These are phyloP conservation scores for Botia kubotai DNA, from an alignment of 2,797 vertebrate species.

Conservation along the genomic window DNA sequence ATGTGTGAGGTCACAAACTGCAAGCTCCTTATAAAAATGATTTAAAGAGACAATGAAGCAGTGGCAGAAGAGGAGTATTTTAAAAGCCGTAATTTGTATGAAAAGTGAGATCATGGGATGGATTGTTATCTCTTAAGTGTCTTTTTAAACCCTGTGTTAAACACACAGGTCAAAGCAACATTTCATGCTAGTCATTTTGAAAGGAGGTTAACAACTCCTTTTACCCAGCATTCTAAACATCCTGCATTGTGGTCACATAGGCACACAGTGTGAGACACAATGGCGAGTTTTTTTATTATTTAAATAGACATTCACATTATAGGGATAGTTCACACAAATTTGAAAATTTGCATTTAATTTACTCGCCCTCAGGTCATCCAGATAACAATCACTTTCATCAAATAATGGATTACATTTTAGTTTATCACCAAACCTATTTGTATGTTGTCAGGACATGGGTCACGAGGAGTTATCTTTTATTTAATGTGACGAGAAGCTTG, in stretches of 20 bases:
- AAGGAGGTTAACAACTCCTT: neutral
- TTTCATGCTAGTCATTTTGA: neutral
- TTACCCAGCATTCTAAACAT: neutral
- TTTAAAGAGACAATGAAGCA: neutral
- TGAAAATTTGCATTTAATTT: too few relatives aligned
- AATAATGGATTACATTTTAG: too few relatives aligned
- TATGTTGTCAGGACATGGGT: too few relatives aligned
- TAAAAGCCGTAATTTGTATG: neutral
- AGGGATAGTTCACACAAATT: too few relatives aligned
- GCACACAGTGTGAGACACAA: too few relatives aligned
- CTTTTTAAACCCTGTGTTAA: neutral
- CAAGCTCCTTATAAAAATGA: neutral
- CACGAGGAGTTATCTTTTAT: too few relatives aligned
- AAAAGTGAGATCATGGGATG: neutral
- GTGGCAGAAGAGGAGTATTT: neutral
- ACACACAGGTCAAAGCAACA: neutral
- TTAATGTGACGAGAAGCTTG: too few relatives aligned
- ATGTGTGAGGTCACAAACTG: neutral
- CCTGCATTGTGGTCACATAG: neutral
- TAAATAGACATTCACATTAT: too few relatives aligned
- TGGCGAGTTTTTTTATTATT: too few relatives aligned
- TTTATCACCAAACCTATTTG: too few relatives aligned
- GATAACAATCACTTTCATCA: too few relatives aligned
- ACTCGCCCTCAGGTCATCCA: too few relatives aligned
- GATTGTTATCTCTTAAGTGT: neutral